These are phyloP conservation scores for Aldrovandia affinis DNA, from an alignment of 2,797 vertebrate species.

Conservation along the genomic window DNA sequence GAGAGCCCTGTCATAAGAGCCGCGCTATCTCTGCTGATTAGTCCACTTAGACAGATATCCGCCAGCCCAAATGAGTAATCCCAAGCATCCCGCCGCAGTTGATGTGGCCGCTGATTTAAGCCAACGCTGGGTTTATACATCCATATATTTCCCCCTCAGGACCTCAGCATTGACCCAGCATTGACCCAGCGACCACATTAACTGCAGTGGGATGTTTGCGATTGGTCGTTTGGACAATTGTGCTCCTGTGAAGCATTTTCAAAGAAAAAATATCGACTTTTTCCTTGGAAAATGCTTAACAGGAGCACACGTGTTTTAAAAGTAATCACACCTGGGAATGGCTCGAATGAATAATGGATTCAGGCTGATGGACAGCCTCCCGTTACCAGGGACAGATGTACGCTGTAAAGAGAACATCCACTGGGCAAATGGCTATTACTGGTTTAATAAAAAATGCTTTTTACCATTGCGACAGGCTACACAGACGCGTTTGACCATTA, in stretches of 20 bases:
- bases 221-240: too few relatives aligned
- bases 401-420: background rate
- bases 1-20: background rate
- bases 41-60: background rate
- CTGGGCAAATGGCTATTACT: background rate
- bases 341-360: slow-evolving; percentile 4
- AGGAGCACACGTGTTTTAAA: background rate
- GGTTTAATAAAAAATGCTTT: background rate
- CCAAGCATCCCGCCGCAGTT: background rate
- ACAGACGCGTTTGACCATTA: background rate
- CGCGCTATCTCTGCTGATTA: slow-evolving; percentile 4
- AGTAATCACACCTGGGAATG: slow-evolving; percentile 11
- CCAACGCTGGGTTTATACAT: background rate
- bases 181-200: too few relatives aligned
- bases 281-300: background rate
- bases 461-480: background rate
- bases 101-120: slow-evolving; percentile 5
- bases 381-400: background rate
- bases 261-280: background rate
- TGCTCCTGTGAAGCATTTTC: too few relatives aligned
- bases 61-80: background rate
- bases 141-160: too few relatives aligned
- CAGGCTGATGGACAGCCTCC: background rate
- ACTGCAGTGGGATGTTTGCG: too few relatives aligned
- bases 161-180: too few relatives aligned